A percentile compares a stretch with the other conserved stretches of the same genome.
Evolutionary conservation across 2,113 vertebrate genomes (phyloP).

Genomic region (Ceyx margarethae): DNA sequence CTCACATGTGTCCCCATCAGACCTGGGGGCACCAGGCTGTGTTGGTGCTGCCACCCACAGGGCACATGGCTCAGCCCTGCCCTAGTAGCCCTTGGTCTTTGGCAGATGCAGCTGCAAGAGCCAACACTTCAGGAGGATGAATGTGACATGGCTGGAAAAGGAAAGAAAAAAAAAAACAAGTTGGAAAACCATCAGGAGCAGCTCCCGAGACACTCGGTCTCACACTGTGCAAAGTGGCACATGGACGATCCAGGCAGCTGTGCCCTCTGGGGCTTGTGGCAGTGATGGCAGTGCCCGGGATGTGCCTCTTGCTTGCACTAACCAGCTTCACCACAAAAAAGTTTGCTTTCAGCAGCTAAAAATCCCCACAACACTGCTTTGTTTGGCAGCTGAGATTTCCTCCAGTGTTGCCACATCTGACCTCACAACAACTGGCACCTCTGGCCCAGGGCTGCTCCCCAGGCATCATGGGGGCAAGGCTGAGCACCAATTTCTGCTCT

Average conservation of each 20-base stretch:
- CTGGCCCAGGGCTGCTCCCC: not conserved
- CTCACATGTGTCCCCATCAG: not conserved
- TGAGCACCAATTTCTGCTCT: not conserved
- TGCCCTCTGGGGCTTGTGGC: not conserved
- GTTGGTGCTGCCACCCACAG: no score
- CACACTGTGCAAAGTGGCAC: rapidly evolving
- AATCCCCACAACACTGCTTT: not conserved
- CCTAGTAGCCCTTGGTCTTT: not conserved
- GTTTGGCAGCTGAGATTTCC: not conserved
- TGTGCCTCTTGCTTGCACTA: not conserved
- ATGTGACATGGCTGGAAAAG: not conserved
- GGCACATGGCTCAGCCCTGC: not conserved
- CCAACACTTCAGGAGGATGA: not conserved
- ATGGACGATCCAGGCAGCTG: not conserved
- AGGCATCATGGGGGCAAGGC: rapidly evolving
- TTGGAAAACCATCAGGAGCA: not conserved
- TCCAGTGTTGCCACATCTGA: not conserved
- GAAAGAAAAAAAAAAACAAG: not conserved
- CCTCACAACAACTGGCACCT: not conserved
- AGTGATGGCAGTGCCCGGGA: rapidly evolving
- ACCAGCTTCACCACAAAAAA: not conserved
- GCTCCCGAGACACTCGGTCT: not conserved
- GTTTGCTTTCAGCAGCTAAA: not conserved
- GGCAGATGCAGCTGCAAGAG: not conserved
- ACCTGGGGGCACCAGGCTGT: not conserved